Base-by-base conservation (phyloP, 2,888 invertebrate species). In the Ptychoptera albimana region DNA sequence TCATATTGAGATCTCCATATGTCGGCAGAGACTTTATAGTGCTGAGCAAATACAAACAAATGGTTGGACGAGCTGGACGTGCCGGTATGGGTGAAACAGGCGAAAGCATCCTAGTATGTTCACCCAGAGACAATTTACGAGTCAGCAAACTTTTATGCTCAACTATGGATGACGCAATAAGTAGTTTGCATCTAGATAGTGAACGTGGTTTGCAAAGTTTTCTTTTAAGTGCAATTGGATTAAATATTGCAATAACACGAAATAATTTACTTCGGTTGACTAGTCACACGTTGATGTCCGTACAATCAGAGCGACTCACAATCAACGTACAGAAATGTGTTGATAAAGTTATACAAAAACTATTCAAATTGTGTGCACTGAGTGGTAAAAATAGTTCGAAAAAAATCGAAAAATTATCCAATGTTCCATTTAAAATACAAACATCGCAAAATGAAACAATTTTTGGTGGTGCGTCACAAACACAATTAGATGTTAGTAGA, bases 41-140 rank as follows among this genome's bases (percentile, higher is more conserved):
- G 42, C 69, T 82, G 16, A 80, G 81, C 50, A 75, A 77, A 50
- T 97, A 97, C 64, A 83, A 91, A 50, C 97, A 97, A 74, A 97
- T 97, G 96, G 77, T 79, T 44, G 96, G 96, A 2, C 70, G 96
- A 43, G 96, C 96, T 6, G 96, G 96, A 1, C 73, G 96, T 47
- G 86, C 93, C 1, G 94, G 94, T 1, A 71, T 88, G 51, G 82
- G 83, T 31, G 73, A 77, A 43, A 69, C 73, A 8, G 91, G 81
- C 52, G 93, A 94, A 58, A 91, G 92, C 59, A 82, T 92, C 58
- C 67, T 92, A n/a, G 77, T 94, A 35, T 79, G 82, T 53, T 70
- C 73, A 44, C 63, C 63, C 29, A 61, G 63, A 31, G 84, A 86
- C 52, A 64, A 74, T 48, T 54, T 59, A 2, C 72, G 71, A 57